These are phyloP conservation scores for Drosophila siamana DNA, from an alignment of 2,888 invertebrate genomes.

Conservation along the genomic window DNA sequence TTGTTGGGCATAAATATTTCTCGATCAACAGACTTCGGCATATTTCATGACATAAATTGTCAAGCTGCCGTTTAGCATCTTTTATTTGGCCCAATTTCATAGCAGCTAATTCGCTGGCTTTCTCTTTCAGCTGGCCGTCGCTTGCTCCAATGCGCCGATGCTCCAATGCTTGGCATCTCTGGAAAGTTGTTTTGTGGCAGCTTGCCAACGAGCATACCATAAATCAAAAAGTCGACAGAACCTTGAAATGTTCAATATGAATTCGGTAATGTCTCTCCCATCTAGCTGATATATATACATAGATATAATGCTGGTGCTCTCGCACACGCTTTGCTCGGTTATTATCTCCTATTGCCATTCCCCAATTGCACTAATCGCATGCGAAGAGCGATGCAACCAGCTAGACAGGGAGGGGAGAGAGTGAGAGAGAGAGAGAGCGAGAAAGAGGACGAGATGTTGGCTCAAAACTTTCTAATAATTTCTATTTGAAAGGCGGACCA, in stretches of 20 bases:
- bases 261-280: conserved; percentile 25
- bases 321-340: not conserved
- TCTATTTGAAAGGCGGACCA: conserved; percentile 72
- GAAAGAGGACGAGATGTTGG: not conserved
- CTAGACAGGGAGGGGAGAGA: not conserved
- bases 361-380: conserved; percentile 63
- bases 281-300: not conserved
- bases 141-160: not conserved
- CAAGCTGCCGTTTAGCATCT: conserved; percentile 21
- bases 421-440: not conserved
- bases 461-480: conserved; percentile 73
- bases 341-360: conserved; percentile 8
- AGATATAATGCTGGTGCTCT: conserved; percentile 1
- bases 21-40: not conserved
- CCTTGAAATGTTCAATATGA: conserved; percentile 66
- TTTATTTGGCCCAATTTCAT: conserved; percentile 20
- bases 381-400: conserved; percentile 35
- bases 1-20: not conserved
- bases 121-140: not conserved
- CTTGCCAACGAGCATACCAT: conserved; percentile 55
- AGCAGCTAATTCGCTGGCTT: conserved; percentile 19
- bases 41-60: conserved; percentile 17
- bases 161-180: not conserved
- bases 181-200: conserved; percentile 43
- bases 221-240: conserved; percentile 64